Conservation (phyloP, 1,140 invertebrate genomes). For the Ditylenchus dipsaci region DNA sequence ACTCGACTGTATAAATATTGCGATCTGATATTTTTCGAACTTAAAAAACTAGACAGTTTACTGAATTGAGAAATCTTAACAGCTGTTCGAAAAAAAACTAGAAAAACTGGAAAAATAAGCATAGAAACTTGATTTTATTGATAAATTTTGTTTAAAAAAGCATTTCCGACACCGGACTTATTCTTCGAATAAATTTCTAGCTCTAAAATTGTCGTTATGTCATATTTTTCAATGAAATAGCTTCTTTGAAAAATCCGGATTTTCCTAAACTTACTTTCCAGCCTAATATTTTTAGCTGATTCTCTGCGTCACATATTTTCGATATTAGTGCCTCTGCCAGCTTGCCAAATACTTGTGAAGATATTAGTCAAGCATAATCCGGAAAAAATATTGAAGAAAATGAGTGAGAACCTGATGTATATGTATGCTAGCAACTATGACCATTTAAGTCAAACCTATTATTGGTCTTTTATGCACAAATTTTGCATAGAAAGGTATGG, state of each 20-base stretch:
- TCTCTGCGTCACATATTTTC: neutral
- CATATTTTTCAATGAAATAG: too few species aligned
- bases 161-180: neutral
- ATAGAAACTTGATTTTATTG: neutral
- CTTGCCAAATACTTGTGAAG: neutral
- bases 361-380: neutral
- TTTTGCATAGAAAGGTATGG: neutral
- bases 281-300: neutral
- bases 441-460: neutral
- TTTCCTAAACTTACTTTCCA: neutral
- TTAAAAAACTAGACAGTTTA: too few species aligned
- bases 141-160: neutral
- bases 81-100: too few species aligned
- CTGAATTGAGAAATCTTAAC: too few species aligned
- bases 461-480: conserved; percentile 6
- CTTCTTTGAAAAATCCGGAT: too few species aligned
- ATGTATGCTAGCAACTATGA: neutral
- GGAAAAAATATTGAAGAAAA: neutral
- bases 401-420: neutral
- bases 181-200: neutral
- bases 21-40: too few species aligned
- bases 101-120: too few species aligned
- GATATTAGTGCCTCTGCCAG: neutral
- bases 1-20: too few species aligned
- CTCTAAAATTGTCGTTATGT: neutral